Evolutionary conservation across 2,113 vertebrate species (phyloP).

Genomic region (Tachycineta bicolor): DNA sequence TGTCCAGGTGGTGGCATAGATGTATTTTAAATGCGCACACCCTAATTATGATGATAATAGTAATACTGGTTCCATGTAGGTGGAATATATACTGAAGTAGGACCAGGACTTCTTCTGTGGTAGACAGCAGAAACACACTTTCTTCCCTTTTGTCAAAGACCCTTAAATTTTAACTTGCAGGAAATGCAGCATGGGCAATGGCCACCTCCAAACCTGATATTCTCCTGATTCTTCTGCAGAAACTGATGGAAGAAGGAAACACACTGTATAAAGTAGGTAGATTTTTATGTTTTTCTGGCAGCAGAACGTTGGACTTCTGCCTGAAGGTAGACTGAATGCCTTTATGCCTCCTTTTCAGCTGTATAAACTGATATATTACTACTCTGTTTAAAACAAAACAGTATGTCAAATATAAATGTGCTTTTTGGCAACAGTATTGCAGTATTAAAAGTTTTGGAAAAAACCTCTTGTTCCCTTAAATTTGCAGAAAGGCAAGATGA

Average conservation of each 20-base stretch:
- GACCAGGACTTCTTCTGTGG: background rate
- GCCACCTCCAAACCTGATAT: slow-evolving; percentile 98
- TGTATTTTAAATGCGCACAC: background rate
- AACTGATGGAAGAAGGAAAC: slow-evolving; percentile 98
- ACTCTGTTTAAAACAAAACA: background rate
- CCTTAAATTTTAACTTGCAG: slow-evolving; percentile 75
- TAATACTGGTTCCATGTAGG: background rate
- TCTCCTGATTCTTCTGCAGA: slow-evolving; percentile 97
- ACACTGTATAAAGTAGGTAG: slow-evolving; percentile 90
- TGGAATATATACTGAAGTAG: background rate
- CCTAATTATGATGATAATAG: no score
- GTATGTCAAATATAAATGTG: background rate
- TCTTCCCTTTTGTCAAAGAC: background rate
- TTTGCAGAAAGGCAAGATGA: slow-evolving; percentile 97
- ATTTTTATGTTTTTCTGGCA: background rate
- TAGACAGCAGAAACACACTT: background rate
- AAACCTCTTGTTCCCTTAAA: background rate
- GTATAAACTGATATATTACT: background rate
- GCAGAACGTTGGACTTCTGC: background rate
- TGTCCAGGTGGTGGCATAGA: background rate
- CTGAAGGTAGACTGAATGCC: background rate
- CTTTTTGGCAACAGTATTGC: background rate
- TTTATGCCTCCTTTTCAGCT: background rate
- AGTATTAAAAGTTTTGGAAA: background rate
- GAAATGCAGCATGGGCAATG: slow-evolving; percentile 99